A percentile compares a stretch with the other conserved stretches of the same genome.
phyloP scores from a whole-genome alignment of 2,888 invertebrate genomes.

The Chalcosyrphus nemorum region DNA sequence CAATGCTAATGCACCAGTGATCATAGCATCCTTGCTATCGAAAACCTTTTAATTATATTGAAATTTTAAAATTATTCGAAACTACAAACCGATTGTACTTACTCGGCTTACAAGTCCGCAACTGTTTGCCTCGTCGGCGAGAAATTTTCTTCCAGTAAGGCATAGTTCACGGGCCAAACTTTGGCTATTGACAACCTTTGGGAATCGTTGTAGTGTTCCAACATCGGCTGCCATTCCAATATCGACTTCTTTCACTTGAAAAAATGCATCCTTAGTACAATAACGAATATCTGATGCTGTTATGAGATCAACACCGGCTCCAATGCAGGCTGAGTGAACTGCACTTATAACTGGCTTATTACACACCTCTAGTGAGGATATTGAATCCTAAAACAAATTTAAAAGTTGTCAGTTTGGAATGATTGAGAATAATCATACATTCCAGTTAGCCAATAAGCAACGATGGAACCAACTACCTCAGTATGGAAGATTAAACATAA shows the following conservation, averaged over 20 bases:
- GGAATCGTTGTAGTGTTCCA: conserved; percentile 95
- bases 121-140: conserved; percentile 90
- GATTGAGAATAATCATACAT: too few species aligned
- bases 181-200: conserved; percentile 92
- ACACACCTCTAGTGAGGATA: conserved; percentile 92
- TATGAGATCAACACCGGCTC: conserved; percentile 94
- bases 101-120: conserved; percentile 93
- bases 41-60: conserved; percentile 79
- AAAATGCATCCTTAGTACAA: conserved; percentile 93
- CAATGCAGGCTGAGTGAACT: conserved; percentile 94
- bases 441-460: too few species aligned
- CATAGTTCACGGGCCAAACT: conserved; percentile 94
- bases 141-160: conserved; percentile 92
- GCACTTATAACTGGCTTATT: conserved; percentile 95
- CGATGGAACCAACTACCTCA: too few species aligned
- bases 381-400: conserved; percentile 86
- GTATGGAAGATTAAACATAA: too few species aligned
- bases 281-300: conserved; percentile 96
- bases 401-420: too few species aligned
- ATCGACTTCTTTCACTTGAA: conserved; percentile 93
- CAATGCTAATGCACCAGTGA: conserved; percentile 88
- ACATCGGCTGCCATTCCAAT: conserved; percentile 97
- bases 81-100: conserved; percentile 77
- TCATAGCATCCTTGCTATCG: conserved; percentile 82
- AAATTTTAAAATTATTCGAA: neutral